These are phyloP conservation scores for Felis catus DNA, from an alignment of 2,113 vertebrate species.

Conservation along the genomic window DNA sequence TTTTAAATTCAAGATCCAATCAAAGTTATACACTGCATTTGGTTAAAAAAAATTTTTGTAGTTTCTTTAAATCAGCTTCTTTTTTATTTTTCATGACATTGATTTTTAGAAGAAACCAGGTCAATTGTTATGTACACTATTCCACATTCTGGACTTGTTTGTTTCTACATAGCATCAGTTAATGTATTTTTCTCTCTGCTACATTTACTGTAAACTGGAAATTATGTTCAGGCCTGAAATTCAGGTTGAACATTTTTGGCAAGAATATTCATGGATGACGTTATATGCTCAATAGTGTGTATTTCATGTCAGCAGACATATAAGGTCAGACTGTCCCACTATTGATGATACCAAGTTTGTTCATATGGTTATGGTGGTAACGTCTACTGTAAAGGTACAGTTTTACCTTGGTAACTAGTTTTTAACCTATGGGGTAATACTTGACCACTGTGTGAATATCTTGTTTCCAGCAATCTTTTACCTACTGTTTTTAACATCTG, in stretches of 20 bases:
- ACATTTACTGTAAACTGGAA: slow-evolving; percentile 45
- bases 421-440: not conserved
- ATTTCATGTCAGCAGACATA: not conserved
- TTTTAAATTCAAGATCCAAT: slow-evolving; percentile 34
- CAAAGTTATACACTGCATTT: not conserved
- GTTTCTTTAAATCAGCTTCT: not conserved
- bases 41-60: not conserved
- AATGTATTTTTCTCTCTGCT: slow-evolving; percentile 37
- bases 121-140: not conserved
- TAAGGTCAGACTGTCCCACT: too few species aligned
- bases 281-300: not conserved
- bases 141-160: slow-evolving; percentile 8
- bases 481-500: not conserved
- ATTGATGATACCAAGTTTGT: not conserved
- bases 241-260: not conserved
- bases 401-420: not conserved
- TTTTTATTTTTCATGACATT: not conserved
- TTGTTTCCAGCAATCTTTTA: not conserved
- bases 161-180: not conserved
- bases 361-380: not conserved
- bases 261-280: not conserved
- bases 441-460: not conserved
- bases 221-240: slow-evolving; percentile 46
- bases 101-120: slow-evolving; percentile 42
- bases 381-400: not conserved